Percentiles rank a stretch among this genome's conserved stretches.
Conservation (phyloP, 2,888 invertebrate genomes). For the Slavum lentiscoides region DNA sequence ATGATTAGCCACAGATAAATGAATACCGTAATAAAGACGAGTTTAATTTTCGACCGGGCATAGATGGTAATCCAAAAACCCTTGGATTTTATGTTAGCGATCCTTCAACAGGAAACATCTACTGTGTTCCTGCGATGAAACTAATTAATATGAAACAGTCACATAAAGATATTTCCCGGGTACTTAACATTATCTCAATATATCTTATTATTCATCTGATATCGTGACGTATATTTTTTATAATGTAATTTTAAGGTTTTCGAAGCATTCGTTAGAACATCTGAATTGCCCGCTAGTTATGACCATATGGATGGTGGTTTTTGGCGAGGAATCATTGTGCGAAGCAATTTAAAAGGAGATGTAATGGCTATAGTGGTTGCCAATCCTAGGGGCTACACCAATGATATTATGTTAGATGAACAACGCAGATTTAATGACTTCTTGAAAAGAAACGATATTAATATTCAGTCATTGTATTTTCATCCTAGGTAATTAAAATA, state of each 20-base stretch:
- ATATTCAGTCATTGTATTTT: slow-evolving; percentile 53
- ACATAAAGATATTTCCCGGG: slow-evolving; percentile 58
- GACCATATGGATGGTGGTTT: slow-evolving; percentile 70
- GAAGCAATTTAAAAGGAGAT: slow-evolving; percentile 67
- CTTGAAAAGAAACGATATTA: slow-evolving; percentile 61
- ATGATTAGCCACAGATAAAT: slow-evolving; percentile 59
- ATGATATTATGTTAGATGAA: slow-evolving; percentile 67
- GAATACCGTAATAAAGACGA: slow-evolving; percentile 61
- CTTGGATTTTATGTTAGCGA: slow-evolving; percentile 60
- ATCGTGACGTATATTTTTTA: no score
- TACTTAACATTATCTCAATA: slow-evolving; percentile 51
- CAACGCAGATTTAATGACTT: slow-evolving; percentile 69
- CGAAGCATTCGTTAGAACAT: slow-evolving; percentile 74
- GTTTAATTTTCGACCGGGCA: slow-evolving; percentile 59
- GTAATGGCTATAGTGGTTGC: slow-evolving; percentile 78
- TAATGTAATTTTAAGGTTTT: slow-evolving; percentile 59
- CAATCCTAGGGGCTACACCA: slow-evolving; percentile 63
- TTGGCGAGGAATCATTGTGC: slow-evolving; percentile 63
- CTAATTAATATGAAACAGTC: slow-evolving; percentile 58
- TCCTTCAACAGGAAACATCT: slow-evolving; percentile 56
- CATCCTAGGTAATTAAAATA: slow-evolving; percentile 43
- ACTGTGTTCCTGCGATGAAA: slow-evolving; percentile 59
- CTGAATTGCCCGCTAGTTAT: slow-evolving; percentile 74
- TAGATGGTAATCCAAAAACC: slow-evolving; percentile 60
- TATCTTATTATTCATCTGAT: slow-evolving; percentile 28